These are phyloP conservation scores for Nebria salina DNA, from an alignment of 2,888 invertebrate species.

Conservation along the genomic window DNA sequence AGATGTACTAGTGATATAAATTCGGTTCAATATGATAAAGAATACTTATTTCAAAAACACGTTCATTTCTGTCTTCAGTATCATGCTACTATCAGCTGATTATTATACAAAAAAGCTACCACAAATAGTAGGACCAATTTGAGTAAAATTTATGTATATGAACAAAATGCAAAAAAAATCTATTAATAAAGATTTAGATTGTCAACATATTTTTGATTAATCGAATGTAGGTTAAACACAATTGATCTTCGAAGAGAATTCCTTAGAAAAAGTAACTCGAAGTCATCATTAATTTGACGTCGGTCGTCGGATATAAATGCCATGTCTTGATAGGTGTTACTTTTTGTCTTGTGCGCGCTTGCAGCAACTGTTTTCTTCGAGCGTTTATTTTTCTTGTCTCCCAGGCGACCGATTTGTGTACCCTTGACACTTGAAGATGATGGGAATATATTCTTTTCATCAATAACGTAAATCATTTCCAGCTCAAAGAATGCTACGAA, in stretches of 20 bases:
- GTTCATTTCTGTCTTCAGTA: too few relatives aligned
- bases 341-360: neutral
- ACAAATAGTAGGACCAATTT: neutral
- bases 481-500: constrained; percentile 41
- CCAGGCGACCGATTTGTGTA: constrained; percentile 41
- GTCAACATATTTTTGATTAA: neutral
- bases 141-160: neutral
- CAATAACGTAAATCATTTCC: constrained; percentile 46
- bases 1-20: too few relatives aligned
- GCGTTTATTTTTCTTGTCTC: constrained; percentile 37
- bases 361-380: constrained; percentile 20
- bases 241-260: neutral
- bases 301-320: neutral
- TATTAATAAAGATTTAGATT: neutral
- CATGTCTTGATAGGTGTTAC: constrained; percentile 1
- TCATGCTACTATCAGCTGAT: too few relatives aligned
- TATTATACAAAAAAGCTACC: neutral
- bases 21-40: too few relatives aligned
- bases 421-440: constrained; percentile 45
- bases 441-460: constrained; percentile 44
- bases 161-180: neutral
- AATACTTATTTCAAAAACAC: too few relatives aligned
- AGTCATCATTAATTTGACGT: constrained; percentile 1
- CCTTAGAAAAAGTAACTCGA: neutral
- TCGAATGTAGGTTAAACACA: neutral